A percentile compares a stretch with the other conserved stretches of the same genome.
Evolutionary conservation across 2,113 vertebrate genomes (phyloP).

Genomic region (Colistium nudipinnis): DNA sequence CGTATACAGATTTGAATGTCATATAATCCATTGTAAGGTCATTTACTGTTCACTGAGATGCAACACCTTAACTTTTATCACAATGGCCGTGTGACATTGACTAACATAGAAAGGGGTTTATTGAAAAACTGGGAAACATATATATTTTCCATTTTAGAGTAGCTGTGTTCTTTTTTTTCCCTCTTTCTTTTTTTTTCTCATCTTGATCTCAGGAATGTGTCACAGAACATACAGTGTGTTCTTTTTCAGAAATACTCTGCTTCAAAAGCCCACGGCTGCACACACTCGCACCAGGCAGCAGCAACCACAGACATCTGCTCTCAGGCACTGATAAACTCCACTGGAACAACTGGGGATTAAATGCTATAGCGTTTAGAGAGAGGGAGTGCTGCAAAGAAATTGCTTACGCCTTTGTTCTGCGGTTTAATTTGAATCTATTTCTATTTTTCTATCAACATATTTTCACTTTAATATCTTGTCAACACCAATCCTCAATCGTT

Average conservation of each 20-base stretch:
- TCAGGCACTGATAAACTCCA: neutral
- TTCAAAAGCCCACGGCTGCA: conserved; percentile 8
- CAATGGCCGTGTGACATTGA: neutral
- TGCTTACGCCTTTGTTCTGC: too few relatives aligned
- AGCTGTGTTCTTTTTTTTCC: too few relatives aligned
- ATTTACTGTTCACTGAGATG: neutral
- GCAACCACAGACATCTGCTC: conserved; percentile 10
- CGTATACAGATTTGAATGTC: conserved; percentile 14
- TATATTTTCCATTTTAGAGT: too few relatives aligned
- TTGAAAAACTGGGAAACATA: neutral
- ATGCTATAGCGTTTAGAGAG: too few relatives aligned
- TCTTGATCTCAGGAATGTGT: neutral
- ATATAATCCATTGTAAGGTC: neutral
- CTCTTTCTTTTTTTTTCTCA: too few relatives aligned
- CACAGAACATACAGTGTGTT: neutral
- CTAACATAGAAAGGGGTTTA: neutral
- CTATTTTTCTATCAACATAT: too few relatives aligned
- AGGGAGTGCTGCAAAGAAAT: too few relatives aligned
- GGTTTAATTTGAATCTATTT: too few relatives aligned
- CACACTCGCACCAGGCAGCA: conserved; percentile 15
- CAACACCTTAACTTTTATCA: neutral
- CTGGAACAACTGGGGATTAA: neutral
- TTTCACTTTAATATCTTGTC: too few relatives aligned
- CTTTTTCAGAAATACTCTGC: too few relatives aligned
- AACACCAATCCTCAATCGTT: too few relatives aligned